Conservation (phyloP, 1,140 invertebrate species). For the Drosophila sturtevanti region DNA sequence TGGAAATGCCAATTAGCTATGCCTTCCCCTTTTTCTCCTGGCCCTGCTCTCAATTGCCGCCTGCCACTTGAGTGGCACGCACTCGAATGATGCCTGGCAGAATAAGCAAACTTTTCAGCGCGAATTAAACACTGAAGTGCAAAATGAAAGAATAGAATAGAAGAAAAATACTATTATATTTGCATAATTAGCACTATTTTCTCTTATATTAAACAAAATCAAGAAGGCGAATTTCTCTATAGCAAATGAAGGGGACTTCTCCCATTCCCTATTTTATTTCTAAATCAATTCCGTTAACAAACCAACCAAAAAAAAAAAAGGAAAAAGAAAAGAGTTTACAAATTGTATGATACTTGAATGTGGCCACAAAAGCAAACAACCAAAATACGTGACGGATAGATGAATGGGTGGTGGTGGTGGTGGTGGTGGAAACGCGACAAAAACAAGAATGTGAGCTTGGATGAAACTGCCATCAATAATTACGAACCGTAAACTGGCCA, state of each 20-base stretch:
- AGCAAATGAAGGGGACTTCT: background rate
- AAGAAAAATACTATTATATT: conserved; percentile 33
- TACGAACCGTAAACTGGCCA: conserved; percentile 12
- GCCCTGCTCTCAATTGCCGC: conserved; percentile 11
- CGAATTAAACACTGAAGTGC: background rate
- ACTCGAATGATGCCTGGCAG: conserved; percentile 17
- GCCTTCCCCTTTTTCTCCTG: conserved; percentile 9
- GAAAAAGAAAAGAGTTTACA: conserved; percentile 35
- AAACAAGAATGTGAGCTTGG: background rate
- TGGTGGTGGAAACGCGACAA: background rate
- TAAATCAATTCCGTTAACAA: conserved; percentile 39
- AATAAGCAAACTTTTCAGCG: conserved; percentile 15
- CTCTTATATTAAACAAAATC: conserved; percentile 6
- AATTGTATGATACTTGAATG: conserved; percentile 28
- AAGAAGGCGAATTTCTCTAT: conserved; percentile 9
- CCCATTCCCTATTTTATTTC: conserved; percentile 31
- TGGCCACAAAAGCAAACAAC: background rate
- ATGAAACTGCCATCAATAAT: conserved; percentile 11
- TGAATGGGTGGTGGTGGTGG: background rate
- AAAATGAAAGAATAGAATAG: background rate
- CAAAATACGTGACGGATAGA: background rate
- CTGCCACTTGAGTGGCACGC: conserved; percentile 23
- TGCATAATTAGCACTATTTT: conserved; percentile 48
- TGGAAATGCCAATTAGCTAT: conserved; percentile 56
- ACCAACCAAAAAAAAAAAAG: conserved; percentile 19